Evolutionary conservation across 2,113 vertebrate species (phyloP).

Genomic region (Machaerirhynchus nigripectus): DNA sequence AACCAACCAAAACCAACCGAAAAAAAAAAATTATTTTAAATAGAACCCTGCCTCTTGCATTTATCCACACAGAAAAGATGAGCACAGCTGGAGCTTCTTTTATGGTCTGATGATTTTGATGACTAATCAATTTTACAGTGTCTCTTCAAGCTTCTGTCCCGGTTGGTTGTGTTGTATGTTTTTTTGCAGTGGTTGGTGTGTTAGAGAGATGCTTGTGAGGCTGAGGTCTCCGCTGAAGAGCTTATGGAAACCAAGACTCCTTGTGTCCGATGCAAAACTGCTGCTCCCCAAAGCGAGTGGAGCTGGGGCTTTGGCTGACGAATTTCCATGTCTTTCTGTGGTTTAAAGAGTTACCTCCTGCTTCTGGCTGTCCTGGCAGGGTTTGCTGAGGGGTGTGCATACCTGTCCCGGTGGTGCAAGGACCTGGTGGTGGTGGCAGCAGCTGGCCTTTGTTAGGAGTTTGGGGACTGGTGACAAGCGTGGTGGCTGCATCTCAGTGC

Average conservation of each 20-base stretch:
- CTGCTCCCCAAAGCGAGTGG: rapidly evolving
- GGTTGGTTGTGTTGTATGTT: not conserved
- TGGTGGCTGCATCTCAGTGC: not conserved
- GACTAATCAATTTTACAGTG: constrained; percentile 40
- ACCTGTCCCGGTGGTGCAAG: rapidly evolving
- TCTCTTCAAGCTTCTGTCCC: constrained; percentile 19
- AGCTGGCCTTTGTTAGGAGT: not conserved
- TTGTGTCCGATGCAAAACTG: rapidly evolving
- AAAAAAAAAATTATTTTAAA: not conserved
- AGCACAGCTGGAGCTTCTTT: constrained; percentile 47
- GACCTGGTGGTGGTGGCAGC: not conserved
- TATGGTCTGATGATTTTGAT: constrained; percentile 31
- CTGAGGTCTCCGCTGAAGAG: not conserved
- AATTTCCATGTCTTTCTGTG: not conserved
- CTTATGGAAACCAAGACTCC: not conserved
- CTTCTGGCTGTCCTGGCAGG: not conserved
- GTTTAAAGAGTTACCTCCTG: not conserved
- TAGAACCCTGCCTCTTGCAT: not conserved
- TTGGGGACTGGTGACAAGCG: not conserved
- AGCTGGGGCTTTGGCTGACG: not conserved
- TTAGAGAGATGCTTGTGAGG: not conserved
- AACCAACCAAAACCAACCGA: not conserved
- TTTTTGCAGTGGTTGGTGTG: not conserved
- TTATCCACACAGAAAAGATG: not conserved
- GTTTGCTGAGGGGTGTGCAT: not conserved